Percentiles rank a stretch among this genome's conserved stretches.
Evolutionary conservation across 2,797 vertebrate genomes (phyloP).

Genomic region (Dromococcyx pavoninus): DNA sequence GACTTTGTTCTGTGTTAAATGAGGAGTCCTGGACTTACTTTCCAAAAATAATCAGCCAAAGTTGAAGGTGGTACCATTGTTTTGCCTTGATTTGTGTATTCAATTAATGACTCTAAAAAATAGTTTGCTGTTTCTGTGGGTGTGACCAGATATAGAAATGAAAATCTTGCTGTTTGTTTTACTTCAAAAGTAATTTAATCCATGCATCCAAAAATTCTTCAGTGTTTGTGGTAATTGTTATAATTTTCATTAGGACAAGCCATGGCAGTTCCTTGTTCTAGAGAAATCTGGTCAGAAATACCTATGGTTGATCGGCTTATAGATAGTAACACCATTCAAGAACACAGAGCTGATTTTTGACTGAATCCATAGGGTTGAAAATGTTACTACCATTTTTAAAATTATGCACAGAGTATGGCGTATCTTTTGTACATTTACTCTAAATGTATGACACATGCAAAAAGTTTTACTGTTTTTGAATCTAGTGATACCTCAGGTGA

Average conservation of each 20-base stretch:
- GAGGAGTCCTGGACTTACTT: neutral
- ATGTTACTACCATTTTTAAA: neutral
- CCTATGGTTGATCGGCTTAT: neutral
- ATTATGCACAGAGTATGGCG: neutral
- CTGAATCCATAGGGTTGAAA: neutral
- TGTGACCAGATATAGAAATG: neutral
- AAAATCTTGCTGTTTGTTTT: neutral
- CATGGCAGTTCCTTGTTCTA: neutral
- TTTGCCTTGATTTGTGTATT: neutral
- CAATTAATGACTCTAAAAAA: neutral
- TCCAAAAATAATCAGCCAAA: neutral
- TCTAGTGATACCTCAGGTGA: neutral
- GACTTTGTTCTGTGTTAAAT: neutral
- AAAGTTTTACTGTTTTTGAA: neutral
- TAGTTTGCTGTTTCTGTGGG: neutral
- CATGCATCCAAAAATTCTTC: neutral
- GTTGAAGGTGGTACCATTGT: neutral
- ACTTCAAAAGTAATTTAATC: neutral
- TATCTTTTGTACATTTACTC: neutral
- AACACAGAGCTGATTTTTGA: neutral
- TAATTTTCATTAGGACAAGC: neutral
- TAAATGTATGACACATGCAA: neutral
- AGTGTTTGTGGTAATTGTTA: neutral
- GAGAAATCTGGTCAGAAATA: neutral
- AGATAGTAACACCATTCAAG: neutral